phyloP scores from a whole-genome alignment of 2,113 vertebrate genomes.

The Okapia johnstoni region DNA sequence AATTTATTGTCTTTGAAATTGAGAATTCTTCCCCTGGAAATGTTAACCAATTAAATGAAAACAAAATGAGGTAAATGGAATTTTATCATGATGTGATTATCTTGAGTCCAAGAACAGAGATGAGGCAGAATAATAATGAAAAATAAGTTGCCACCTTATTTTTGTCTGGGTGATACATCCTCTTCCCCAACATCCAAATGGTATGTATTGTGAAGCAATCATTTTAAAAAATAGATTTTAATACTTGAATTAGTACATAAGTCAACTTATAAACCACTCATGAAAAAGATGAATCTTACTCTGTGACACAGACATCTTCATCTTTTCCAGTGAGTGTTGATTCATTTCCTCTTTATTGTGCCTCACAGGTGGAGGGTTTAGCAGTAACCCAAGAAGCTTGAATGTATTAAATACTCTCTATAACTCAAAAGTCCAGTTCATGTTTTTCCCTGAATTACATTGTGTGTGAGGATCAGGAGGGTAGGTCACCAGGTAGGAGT shows the following conservation, averaged over 20 bases:
- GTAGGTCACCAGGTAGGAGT: background rate
- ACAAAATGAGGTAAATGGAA: background rate
- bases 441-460: accelerated
- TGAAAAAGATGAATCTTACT: background rate
- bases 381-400: background rate
- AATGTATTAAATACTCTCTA: background rate
- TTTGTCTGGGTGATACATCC: background rate
- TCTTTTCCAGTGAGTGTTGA: background rate
- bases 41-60: conserved; percentile 47
- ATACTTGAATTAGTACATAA: conserved; percentile 5
- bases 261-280: background rate
- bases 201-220: background rate
- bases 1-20: conserved; percentile 31
- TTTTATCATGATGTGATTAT: conserved; percentile 33
- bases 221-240: background rate
- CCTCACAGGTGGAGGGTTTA: background rate
- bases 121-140: background rate
- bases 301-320: background rate
- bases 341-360: background rate
- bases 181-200: background rate
- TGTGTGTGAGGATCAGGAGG: background rate
- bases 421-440: background rate
- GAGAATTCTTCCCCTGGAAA: conserved; percentile 11
- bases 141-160: background rate
- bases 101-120: conserved; percentile 6